Base-by-base conservation (phyloP, 2,888 invertebrate species). In the Molorchus minor region DNA sequence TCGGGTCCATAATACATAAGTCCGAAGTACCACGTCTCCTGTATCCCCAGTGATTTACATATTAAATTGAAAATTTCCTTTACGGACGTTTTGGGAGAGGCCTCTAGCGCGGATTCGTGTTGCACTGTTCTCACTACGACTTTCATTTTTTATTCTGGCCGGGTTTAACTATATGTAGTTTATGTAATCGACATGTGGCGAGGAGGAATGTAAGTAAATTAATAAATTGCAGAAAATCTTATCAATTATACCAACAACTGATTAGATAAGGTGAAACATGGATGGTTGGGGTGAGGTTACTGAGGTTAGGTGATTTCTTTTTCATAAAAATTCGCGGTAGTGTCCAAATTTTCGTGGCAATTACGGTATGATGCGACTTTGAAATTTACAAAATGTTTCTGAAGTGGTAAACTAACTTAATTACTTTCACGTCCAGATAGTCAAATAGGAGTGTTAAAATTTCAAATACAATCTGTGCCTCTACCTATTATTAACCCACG, bases 11-110 rank as follows among this genome's bases (percentile, higher is more conserved):
- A 56, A 60, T 73, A 77, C 69, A 74, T 71, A 33, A 80, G 53
- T 2, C 80, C 80, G 62, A 80, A 80, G 62, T 74, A 79, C 79
- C 80, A 79, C n/a, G 68, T 68, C 67, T 80, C 80, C 52, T 75
- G 73, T 43, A 80, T 69, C 4, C 77, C 75, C 46, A 79, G 61
- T 57, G 76, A 78, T 52, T 73, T 77, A 58, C 78, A 76, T 55
- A 79, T 74, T 45, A 77, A 69, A 13, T 71, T 56, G 57, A 74
- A 80, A 7, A 80, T 68, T 36, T 77, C 75, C 29, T 73, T 57
- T 33, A 68, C 61, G n/a, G 67, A 56, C 2, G 75, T 77, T 62
- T 75, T 77, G 1, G 74, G 71, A 0, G 68, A 60, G 3, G 75
- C 74, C 40, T 76, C 71, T 41, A 80, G 70, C 51, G 77, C 75